Base-by-base conservation (phyloP, 1,140 invertebrate species). In the Meloidogyne hapla region DNA sequence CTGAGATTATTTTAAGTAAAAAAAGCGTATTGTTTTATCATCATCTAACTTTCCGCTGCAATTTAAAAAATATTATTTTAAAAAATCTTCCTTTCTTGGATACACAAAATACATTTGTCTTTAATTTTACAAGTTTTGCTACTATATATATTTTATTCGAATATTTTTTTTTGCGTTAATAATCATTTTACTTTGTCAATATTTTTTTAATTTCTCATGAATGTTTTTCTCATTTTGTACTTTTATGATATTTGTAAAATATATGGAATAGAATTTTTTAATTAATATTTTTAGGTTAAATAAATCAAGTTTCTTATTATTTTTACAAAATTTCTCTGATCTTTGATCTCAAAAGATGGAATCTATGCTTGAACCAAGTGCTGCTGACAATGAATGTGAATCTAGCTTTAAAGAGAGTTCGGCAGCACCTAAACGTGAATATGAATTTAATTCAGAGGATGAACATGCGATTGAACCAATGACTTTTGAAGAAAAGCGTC, bases 401-500 rank as follows among this genome's bases (percentile, higher is more conserved):
- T n/a, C 25, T 13, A 33, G 18, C 15, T n/a, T n/a, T 45, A 77
- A 76, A 62, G 76, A 69, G 18, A 23, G 69, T 18, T 67, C 71
- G 21, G 4, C 15, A 15, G 48, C 48, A 8, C 48, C 18, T 6
- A 56, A 56, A 56, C 48, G 78, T 21, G 84, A 82, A 26, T 85
- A 88, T 70, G 90, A 91, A 33, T 94, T 93, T 82, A 94, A 97
- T 87, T 94, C 94, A 8, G 95, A 98, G 87, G 95, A 99, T 87
- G 94, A 96, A 88, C 94, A 96, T 87, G 94, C 93, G 89, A 94
- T 94, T 77, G 95, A 95, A 88, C 96, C 96, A 78, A 99, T 99
- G 96, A 96, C 95, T 45, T 99, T 99, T 87, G 96, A 99, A 89
- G 96, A 99, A 89, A 99, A 99, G 89, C 90, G 95, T 83, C 95